Evolutionary conservation across 35 echinoderm and acorn worm genomes (phyloP).

Genomic region (Apostichopus parvimensis): DNA sequence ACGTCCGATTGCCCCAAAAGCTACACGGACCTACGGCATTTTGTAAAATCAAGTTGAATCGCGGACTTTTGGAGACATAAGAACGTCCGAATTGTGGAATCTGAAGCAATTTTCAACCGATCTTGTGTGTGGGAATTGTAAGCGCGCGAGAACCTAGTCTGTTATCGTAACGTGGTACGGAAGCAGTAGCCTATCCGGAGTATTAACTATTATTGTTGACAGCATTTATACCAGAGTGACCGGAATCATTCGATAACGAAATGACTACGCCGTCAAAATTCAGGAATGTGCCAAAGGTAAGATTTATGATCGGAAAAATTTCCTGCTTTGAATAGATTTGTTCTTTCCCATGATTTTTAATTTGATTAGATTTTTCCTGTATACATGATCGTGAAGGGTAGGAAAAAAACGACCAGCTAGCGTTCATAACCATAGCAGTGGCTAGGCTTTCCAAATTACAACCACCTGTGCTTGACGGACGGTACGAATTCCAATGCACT

Average conservation of each 20-base stretch:
- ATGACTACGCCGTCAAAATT: slow-evolving; percentile 95
- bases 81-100: background rate
- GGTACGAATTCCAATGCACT: no score
- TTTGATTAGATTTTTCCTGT: no score
- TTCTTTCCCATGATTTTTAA: no score
- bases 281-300: slow-evolving; percentile 91
- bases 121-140: slow-evolving; percentile 3
- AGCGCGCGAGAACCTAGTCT: slow-evolving; percentile 20
- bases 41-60: background rate
- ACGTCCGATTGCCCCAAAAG: slow-evolving; percentile 33
- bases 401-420: no score
- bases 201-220: background rate
- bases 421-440: no score
- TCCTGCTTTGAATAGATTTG: no score
- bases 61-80: background rate
- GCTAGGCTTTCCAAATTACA: no score
- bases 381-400: no score
- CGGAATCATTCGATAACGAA: background rate
- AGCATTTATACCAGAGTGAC: background rate
- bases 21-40: background rate
- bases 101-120: no score
- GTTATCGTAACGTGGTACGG: background rate
- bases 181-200: slow-evolving; percentile 29
- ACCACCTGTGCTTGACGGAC: no score
- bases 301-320: background rate